These are phyloP conservation scores for Ceratosolen solmsi DNA, from an alignment of 1,140 invertebrate genomes.

Conservation along the genomic window DNA sequence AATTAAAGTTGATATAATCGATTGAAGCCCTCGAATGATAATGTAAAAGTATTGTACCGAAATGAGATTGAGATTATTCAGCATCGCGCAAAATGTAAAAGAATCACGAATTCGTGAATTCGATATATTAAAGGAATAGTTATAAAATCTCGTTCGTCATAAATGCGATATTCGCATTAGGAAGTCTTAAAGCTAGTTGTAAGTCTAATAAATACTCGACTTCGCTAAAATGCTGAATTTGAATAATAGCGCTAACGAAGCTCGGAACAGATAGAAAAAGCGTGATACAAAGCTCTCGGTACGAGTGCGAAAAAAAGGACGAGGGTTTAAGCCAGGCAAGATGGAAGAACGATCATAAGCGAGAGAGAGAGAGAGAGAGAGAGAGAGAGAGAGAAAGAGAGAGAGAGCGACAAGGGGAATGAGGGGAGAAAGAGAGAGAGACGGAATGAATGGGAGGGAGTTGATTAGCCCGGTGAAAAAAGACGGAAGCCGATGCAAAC, in stretches of 20 bases:
- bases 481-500: slow-evolving; percentile 61
- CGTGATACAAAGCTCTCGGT: background rate
- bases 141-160: background rate
- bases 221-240: background rate
- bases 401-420: background rate
- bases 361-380: no score
- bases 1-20: background rate
- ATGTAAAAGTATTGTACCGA: background rate
- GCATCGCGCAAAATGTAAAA: background rate
- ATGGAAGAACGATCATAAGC: no score
- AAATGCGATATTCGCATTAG: background rate
- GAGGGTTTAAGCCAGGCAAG: no score
- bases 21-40: no score
- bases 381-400: background rate
- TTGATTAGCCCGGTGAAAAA: slow-evolving; percentile 64
- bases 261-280: background rate
- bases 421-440: slow-evolving; percentile 8
- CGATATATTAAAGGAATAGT: background rate
- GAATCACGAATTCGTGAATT: background rate
- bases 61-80: background rate
- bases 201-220: background rate
- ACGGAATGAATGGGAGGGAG: background rate
- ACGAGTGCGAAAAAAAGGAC: background rate
- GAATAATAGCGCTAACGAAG: slow-evolving; percentile 19
- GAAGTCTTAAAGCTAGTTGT: no score